Percentiles rank a stretch among this genome's conserved stretches.
Conservation (phyloP, 2,797 vertebrate species). For the Jordanella pulchra region DNA sequence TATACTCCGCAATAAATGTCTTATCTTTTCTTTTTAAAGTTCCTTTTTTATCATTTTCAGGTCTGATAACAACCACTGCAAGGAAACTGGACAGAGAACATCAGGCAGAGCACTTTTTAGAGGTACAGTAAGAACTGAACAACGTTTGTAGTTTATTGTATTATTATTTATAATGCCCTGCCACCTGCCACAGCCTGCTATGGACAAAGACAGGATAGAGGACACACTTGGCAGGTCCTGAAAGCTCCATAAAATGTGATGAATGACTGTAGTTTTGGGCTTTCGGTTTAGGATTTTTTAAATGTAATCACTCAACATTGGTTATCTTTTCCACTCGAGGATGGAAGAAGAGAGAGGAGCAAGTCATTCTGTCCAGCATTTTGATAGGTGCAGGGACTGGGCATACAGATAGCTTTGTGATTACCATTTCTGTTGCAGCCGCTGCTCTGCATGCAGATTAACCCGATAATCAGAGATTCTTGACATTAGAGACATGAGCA, state of each 20-base stretch:
- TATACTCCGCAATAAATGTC: neutral
- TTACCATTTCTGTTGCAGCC: slow-evolving; percentile 67
- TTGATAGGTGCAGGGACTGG: slow-evolving; percentile 73
- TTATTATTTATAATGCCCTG: slow-evolving; percentile 69
- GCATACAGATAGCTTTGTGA: slow-evolving; percentile 71
- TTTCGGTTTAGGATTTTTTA: slow-evolving; percentile 65
- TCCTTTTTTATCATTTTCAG: slow-evolving; percentile 73
- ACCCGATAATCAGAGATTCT: slow-evolving; percentile 70
- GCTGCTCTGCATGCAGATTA: slow-evolving; percentile 76
- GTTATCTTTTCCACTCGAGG: slow-evolving; percentile 74
- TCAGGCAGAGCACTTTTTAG: slow-evolving; percentile 92
- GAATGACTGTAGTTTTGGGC: slow-evolving; percentile 68
- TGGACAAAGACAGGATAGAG: slow-evolving; percentile 64
- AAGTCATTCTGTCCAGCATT: slow-evolving; percentile 53
- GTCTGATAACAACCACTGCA: slow-evolving; percentile 93
- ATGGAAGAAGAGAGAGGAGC: slow-evolving; percentile 53
- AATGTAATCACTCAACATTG: slow-evolving; percentile 76
- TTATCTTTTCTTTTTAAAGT: slow-evolving; percentile 8
- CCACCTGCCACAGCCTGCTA: slow-evolving; percentile 62
- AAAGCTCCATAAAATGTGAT: slow-evolving; percentile 73
- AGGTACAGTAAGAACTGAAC: slow-evolving; percentile 80
- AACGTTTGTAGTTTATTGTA: slow-evolving; percentile 33
- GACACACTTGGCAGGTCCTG: slow-evolving; percentile 66
- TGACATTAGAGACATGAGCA: slow-evolving; percentile 52
- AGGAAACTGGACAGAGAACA: slow-evolving; percentile 96